Conservation (phyloP, 2,888 invertebrate genomes). For the Rhingia rostrata region DNA sequence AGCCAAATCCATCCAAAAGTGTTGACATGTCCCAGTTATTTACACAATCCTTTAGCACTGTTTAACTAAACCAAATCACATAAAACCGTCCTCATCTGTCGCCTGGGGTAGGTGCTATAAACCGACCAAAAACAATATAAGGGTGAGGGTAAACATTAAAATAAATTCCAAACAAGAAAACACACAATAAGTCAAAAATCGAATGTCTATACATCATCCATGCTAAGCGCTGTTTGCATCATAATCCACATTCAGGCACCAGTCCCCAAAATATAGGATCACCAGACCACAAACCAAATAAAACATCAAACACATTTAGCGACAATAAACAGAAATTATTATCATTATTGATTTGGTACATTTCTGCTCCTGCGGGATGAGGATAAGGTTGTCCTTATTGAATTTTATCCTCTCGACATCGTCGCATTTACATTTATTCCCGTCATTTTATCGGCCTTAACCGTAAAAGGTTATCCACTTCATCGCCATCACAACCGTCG, state of each 20-base stretch:
- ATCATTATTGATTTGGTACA: conserved; percentile 2
- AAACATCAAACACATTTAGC: conserved; percentile 26
- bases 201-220: conserved; percentile 9
- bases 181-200: background rate
- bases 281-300: conserved; percentile 22
- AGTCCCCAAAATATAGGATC: background rate
- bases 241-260: conserved; percentile 1
- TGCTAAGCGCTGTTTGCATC: conserved; percentile 18
- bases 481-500: background rate
- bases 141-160: background rate
- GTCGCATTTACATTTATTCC: background rate
- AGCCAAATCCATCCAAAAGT: too few species aligned
- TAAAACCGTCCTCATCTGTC: too few species aligned
- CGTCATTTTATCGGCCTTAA: background rate
- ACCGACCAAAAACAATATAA: too few species aligned
- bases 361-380: conserved; percentile 84
- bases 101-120: too few species aligned
- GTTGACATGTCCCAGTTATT: too few species aligned
- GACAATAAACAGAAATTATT: conserved; percentile 20
- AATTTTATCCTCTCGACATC: background rate
- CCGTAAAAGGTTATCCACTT: background rate
- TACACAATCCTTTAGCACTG: too few species aligned
- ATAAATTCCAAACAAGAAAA: conserved; percentile 1
- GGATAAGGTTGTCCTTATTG: conserved; percentile 78
- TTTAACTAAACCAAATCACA: too few species aligned